These are phyloP conservation scores for Achlya flavicornis DNA, from an alignment of 2,888 invertebrate species.

Conservation along the genomic window DNA sequence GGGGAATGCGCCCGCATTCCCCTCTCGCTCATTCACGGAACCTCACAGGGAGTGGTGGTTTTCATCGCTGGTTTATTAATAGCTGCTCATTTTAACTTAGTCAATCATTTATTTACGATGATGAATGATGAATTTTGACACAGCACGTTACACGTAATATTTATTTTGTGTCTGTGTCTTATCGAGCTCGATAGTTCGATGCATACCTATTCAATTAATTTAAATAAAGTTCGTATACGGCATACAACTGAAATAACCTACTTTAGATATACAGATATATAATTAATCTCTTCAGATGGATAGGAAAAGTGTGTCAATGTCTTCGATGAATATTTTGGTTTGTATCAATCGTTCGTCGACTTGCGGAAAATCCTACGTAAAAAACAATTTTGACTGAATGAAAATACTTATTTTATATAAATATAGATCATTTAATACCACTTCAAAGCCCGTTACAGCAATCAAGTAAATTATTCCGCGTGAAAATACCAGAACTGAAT, in stretches of 20 bases:
- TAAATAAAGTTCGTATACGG: neutral
- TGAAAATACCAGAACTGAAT: slow-evolving; percentile 31
- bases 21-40: neutral
- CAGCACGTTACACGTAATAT: neutral
- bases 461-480: slow-evolving; percentile 44
- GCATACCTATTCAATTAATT: no score
- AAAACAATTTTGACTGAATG: slow-evolving; percentile 12
- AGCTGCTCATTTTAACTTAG: neutral
- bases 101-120: neutral
- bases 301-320: no score
- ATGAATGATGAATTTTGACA: neutral
- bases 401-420: slow-evolving; percentile 19
- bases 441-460: slow-evolving; percentile 22
- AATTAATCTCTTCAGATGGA: neutral
- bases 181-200: no score
- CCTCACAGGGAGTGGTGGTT: neutral
- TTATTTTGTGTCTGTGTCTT: no score
- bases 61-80: slow-evolving; percentile 3
- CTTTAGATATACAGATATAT: no score
- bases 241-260: no score
- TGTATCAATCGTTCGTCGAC: neutral
- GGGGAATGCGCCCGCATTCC: neutral
- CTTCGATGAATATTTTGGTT: neutral
- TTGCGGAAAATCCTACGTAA: slow-evolving; percentile 19
- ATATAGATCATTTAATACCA: slow-evolving; percentile 20